Base-by-base conservation (phyloP, 2,888 invertebrate genomes). In the Scaeva pyrastri region DNA sequence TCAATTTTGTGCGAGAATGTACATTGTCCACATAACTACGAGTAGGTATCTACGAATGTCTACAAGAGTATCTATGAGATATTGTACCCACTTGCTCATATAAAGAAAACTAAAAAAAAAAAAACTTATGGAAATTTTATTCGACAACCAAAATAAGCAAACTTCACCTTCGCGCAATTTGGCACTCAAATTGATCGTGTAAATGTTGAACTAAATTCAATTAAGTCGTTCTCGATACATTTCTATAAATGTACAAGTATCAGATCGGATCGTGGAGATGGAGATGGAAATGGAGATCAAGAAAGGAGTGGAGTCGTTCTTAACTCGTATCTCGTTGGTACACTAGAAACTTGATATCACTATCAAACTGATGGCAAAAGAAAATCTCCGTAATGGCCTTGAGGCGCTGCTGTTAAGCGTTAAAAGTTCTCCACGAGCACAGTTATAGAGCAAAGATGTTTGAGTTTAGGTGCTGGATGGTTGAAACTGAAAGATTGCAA, bases 161-260 rank as follows among this genome's bases (percentile, higher is more conserved):
- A 68, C 50, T 23, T 68, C 66, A 50, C 68, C 68, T 68, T 68
- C 52, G 52, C 68, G 50, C 75, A 72, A 80, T 76, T 75, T 72
- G 64, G 73, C 74, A 50, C 55, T 76, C 62, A 73, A 77, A 80
- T 85, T 62, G 73, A 76, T 85, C 73, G 76, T 77, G 73, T 62
- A 85, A 80, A 80, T 58, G 75, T 41, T 84, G 62, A 72, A 66
- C 52, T 80, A 71, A 85, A 80, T 79, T 75, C 75, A 75, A 80
- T 85, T 80, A 72, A 66, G 45, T 52, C 55, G 31, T 21, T 19
- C 19, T 19, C 43, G 31, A 66, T 31, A 31, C 31, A 31, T 31
- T 31, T 31, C 6, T 8, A 5, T 31, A 31, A 31, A 31, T n/a
- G n/a, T n/a, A n/a, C 31, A 31, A 5, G 6, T 31, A 31, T 7